Conservation (phyloP, 2,113 vertebrate species). For the Patagioenas fasciata region DNA sequence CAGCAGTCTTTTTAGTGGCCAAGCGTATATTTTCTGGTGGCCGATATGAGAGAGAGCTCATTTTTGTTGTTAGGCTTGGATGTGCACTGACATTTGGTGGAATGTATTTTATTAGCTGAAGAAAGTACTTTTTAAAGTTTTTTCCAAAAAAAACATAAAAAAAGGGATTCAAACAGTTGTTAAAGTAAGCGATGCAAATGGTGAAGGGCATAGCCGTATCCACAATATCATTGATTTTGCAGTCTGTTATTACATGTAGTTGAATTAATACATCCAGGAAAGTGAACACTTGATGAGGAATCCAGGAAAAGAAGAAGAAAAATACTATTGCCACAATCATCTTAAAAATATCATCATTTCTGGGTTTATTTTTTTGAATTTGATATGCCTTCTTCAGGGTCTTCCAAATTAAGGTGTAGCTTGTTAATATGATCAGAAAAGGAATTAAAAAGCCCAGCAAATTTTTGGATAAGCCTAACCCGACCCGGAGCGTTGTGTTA, state of each 20-base stretch:
- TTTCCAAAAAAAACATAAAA: slow-evolving; percentile 93
- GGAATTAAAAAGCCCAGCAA: slow-evolving; percentile 92
- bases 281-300: slow-evolving; percentile 93
- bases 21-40: slow-evolving; percentile 81
- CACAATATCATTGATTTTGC: slow-evolving; percentile 84
- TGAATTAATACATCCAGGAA: slow-evolving; percentile 90
- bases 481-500: slow-evolving; percentile 76
- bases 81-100: slow-evolving; percentile 75
- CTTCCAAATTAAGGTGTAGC: slow-evolving; percentile 92
- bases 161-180: slow-evolving; percentile 94
- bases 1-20: slow-evolving; percentile 68
- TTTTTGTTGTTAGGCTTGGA: slow-evolving; percentile 87
- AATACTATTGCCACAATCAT: slow-evolving; percentile 93
- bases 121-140: slow-evolving; percentile 91
- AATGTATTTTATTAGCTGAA: slow-evolving; percentile 86
- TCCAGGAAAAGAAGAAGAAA: slow-evolving; percentile 96
- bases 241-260: slow-evolving; percentile 77
- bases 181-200: slow-evolving; percentile 94
- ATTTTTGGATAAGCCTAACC: slow-evolving; percentile 87
- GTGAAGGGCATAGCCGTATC: slow-evolving; percentile 97
- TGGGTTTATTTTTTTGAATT: slow-evolving; percentile 86
- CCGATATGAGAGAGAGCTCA: slow-evolving; percentile 85
- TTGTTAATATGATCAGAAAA: slow-evolving; percentile 91
- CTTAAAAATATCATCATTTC: slow-evolving; percentile 91
- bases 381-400: slow-evolving; percentile 82